Conservation (phyloP, 2,113 vertebrate genomes). For the Callithrix jacchus region DNA sequence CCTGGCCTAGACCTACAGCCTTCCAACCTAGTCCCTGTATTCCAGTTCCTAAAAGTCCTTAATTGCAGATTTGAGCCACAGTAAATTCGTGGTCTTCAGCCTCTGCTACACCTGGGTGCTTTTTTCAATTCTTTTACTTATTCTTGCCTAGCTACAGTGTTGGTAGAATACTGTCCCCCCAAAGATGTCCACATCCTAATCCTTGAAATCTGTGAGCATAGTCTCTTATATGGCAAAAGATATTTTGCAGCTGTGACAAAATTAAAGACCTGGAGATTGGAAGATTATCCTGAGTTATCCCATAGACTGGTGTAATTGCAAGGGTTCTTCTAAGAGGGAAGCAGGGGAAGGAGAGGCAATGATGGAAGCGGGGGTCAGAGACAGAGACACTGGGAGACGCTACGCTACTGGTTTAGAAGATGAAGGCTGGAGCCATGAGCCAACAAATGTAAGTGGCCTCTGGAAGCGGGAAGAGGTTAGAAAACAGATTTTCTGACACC, state of each 20-base stretch:
- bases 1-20: background rate
- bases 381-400: background rate
- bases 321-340: background rate
- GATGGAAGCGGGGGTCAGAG: too few relatives aligned
- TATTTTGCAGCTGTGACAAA: background rate
- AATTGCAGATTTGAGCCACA: background rate
- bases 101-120: background rate
- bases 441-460: background rate
- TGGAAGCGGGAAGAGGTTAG: background rate
- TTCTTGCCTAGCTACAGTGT: background rate
- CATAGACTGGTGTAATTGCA: background rate
- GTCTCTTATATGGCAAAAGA: background rate
- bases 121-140: background rate
- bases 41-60: background rate
- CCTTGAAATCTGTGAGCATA: background rate
- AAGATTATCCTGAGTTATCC: background rate
- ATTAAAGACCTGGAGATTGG: background rate
- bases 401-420: background rate
- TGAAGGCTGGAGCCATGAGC: background rate
- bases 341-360: background rate
- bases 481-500: background rate
- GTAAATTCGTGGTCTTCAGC: rapidly evolving
- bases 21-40: background rate
- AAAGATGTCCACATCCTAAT: background rate
- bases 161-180: background rate